These are phyloP conservation scores for Coleophora deauratella DNA, from an alignment of 2,888 invertebrate species.

Conservation along the genomic window DNA sequence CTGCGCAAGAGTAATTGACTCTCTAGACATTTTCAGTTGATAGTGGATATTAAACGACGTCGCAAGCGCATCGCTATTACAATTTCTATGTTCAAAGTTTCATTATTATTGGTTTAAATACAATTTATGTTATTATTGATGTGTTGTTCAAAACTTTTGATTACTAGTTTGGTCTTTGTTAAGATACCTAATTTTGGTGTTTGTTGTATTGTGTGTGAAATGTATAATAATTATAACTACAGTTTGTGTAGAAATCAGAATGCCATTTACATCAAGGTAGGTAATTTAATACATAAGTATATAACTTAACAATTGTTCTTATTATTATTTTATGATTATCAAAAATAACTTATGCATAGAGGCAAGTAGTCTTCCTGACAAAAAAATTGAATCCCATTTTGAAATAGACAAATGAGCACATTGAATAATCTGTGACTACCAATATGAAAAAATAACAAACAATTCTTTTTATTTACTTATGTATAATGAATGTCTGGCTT, in stretches of 20 bases:
- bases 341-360: too few species aligned
- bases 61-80: conserved; percentile 14
- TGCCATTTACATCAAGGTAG: conserved; percentile 11
- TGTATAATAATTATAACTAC: conserved; percentile 14
- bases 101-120: not conserved
- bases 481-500: too few species aligned
- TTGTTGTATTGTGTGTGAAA: not conserved
- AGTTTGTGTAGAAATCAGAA: conserved; percentile 8
- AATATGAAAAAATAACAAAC: too few species aligned
- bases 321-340: too few species aligned
- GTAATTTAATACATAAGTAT: not conserved
- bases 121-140: too few species aligned
- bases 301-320: too few species aligned
- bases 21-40: conserved; percentile 23
- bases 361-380: too few species aligned
- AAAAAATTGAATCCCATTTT: too few species aligned
- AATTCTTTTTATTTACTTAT: too few species aligned
- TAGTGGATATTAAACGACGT: conserved; percentile 22
- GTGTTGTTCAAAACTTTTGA: not conserved
- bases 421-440: too few species aligned
- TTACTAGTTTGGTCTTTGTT: not conserved
- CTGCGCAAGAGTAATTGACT: conserved; percentile 23
- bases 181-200: not conserved
- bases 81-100: not conserved
- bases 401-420: too few species aligned